Conservation (phyloP, 2,113 vertebrate genomes). For the Prunella fulvescens region DNA sequence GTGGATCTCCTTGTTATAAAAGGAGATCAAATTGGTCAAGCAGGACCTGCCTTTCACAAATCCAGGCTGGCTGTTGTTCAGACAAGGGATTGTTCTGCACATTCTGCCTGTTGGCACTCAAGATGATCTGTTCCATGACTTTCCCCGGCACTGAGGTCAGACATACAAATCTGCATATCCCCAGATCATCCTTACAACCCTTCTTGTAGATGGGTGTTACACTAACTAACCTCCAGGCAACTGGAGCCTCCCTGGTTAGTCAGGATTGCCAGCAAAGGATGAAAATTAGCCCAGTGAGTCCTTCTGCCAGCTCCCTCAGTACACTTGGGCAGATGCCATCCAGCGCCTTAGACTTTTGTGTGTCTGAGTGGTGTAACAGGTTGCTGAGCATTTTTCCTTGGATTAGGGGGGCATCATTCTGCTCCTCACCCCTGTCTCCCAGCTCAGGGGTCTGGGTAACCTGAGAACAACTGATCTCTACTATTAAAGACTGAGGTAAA, state of each 20-base stretch:
- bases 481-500: background rate
- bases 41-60: too few species aligned
- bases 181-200: fast-evolving
- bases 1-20: too few species aligned
- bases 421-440: background rate
- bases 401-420: background rate
- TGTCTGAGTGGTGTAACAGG: background rate
- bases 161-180: background rate
- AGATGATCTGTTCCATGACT: too few species aligned
- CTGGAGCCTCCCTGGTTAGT: background rate
- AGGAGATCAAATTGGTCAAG: too few species aligned
- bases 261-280: background rate
- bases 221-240: background rate
- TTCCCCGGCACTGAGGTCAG: too few species aligned
- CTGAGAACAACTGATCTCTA: background rate
- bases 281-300: background rate
- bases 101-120: too few species aligned
- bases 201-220: background rate
- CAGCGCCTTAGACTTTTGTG: background rate
- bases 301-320: background rate
- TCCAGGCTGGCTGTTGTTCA: too few species aligned
- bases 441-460: background rate
- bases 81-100: too few species aligned
- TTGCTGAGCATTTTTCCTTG: background rate
- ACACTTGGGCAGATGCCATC: fast-evolving